Base-by-base conservation (phyloP, 2,888 invertebrate genomes). In the Oscheius myriophilus region DNA sequence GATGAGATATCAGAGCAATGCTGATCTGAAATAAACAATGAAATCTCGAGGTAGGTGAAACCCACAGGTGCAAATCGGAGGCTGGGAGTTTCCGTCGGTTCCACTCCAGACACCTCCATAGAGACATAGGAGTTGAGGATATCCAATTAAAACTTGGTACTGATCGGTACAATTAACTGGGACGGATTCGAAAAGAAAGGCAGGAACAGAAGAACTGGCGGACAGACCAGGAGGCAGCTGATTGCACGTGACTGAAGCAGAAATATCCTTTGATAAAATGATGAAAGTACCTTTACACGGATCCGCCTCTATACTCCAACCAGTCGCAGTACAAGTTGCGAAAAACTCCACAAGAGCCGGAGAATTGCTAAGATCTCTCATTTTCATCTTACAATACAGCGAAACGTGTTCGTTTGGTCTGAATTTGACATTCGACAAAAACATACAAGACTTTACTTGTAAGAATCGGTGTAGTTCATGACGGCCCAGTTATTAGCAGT, bases 21-120 rank as follows among this genome's bases (percentile, higher is more conserved):
- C 9, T 33, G 33, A 33, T 33, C 33, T 33, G 9, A 33, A 9
- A 33, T 9, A 33, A 6, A 33, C 33, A 6, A 33, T 33, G 3
- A 33, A 33, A 33, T 6, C 3, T 33, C 33, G 4, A 33, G 3
- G 33, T 33, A 33, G 9, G 9, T 9, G 33, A 33, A 33, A 54
- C 54, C 12, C 14, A 54, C 54, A 54, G 54, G 14, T 25, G 39
- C 54, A 54, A 26, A 54, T 12, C 12, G 54, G 23, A 16, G 39
- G 33, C 11, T 23, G n/a, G 3, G 16, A 16, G 18, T 46, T 4
- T 3, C 11, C 46, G 9, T 33, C 33, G 3, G 33, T 33, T 33
- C 33, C 33, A 33, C 33, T 9, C 33, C 33, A 33, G 9, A 33
- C 33, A 4, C 46, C 46, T 16, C 18, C 46, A 18, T 46, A 46